Evolutionary conservation across 2,113 vertebrate species (phyloP).

Genomic region (Micromys minutus): DNA sequence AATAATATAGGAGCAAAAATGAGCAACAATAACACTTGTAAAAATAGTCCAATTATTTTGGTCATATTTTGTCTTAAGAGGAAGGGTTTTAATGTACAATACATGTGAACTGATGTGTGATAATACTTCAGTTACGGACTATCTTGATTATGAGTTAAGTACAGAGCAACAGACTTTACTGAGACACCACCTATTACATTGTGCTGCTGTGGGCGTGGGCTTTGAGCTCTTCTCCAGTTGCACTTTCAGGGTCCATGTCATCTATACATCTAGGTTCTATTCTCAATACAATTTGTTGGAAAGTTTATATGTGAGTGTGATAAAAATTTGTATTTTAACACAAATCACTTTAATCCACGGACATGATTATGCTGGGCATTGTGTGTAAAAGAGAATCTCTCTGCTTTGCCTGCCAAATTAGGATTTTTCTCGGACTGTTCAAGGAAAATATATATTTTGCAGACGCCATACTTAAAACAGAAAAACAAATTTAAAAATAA

Average conservation of each 20-base stretch:
- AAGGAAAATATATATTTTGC: background rate
- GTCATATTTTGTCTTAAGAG: background rate
- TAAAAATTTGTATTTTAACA: background rate
- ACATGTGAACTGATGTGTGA: background rate
- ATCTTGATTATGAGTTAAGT: background rate
- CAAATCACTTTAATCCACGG: background rate
- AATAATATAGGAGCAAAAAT: background rate
- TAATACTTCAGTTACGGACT: background rate
- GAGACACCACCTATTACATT: fast-evolving
- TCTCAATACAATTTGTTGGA: background rate
- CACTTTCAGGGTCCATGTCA: fast-evolving
- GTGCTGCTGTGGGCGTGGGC: too few relatives aligned
- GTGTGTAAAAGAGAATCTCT: background rate
- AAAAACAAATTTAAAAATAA: background rate
- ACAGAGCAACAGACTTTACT: background rate
- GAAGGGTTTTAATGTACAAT: background rate
- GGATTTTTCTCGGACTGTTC: background rate
- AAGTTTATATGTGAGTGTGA: too few relatives aligned
- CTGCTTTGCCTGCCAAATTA: background rate
- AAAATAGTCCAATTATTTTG: background rate
- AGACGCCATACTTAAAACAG: background rate
- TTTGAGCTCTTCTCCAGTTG: background rate
- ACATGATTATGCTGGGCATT: background rate
- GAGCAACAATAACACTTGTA: background rate
- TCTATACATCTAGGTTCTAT: too few relatives aligned